Base-by-base conservation (phyloP, 2,797 vertebrate genomes). In the Eulemur albifrons region DNA sequence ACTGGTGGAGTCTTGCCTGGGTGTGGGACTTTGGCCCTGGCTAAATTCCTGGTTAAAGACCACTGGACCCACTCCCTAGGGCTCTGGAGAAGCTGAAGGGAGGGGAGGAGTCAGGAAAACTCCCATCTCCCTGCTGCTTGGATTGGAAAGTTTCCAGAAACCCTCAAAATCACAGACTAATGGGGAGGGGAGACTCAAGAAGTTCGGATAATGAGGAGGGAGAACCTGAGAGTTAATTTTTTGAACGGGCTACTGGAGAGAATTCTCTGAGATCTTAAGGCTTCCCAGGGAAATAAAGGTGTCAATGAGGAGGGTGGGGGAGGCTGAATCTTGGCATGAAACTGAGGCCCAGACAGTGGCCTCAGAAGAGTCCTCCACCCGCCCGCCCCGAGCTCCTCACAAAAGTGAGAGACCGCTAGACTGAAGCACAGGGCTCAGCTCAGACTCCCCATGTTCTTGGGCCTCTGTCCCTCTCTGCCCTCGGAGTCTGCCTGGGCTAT, bases 11-110 rank as follows among this genome's bases (percentile, higher is more conserved):
- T 72, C 40, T 50, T 61, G 43, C 93, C 57, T 82, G 50, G 32
- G 69, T 87, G 48, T 88, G 69, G 59, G 32, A 40, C 73, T 54
- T 63, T 12, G 69, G 63, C 54, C 43, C 65, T 21, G 50, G 32
- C 35, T 80, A 83, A 95, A 84, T 89, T 96, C 79, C 63, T 73
- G 38, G 54, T 90, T 90, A 82, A 95, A 96, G 70, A 89, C 63
- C 23, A 57, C 35, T 70, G n/a, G 20, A 67, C 7, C 92, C 1
- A 0, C n/a, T 94, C 40, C 93, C 54, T 79, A 79, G 59, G 65
- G 35, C 50, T 21, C 43, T 52, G 35, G 27, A 52, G 63, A 90
- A 77, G 69, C 23, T 6, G 1, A 63, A 80, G 9, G 15, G 40
- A 73, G 20, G 59, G 30, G 70, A 59, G 90, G 65, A 61, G 45